Base-by-base conservation (phyloP, 2,113 vertebrate species). In the Lophura nycthemera region DNA sequence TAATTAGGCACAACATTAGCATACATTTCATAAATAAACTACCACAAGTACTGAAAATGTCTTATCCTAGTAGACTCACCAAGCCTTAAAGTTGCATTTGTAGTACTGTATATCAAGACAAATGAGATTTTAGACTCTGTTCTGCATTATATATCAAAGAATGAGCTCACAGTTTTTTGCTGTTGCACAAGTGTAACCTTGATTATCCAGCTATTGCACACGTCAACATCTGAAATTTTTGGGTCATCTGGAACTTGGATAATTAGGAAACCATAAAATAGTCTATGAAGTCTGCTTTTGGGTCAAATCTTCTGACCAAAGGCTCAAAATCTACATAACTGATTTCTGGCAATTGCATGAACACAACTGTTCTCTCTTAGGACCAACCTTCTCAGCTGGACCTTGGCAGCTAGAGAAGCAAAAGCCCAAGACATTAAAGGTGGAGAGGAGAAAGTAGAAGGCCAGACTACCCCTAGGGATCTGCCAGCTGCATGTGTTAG, bases 21-120 rank as follows among this genome's bases (percentile, higher is more conserved):
- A 38, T 27, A 47, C 24, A 7, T 32, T 92, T 48, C 45, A 91
- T 89, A 94, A 91, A 96, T 61, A 95, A 95, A 43, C 32, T 75
- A 81, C 24, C 14, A 43, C 13, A 89, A 91, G 60, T 83, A 85
- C 36, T 42, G 47, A 47, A 91, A 92, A 88, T 61, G 22, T 52
- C 56, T 83, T 24, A 38, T 22, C 27, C 32, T 72, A 22, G 83
- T 32, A 87, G 78, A 93, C 30, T 87, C 40, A 70, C 8, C 13
- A 79, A 50, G 42, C 25, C 56, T 89, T 69, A 87, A 86, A 87
- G 90, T 73, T 92, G 71, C 50, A 87, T 85, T 85, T 92, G 32
- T 52, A 76, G 70, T 84, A 73, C 42, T 52, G 74, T 65, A 92
- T 95, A 89, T 65, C 80, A 63, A 88, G 27, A 86, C 34, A 96